These are phyloP conservation scores for Patella depressa DNA, from an alignment of 2,888 invertebrate genomes.

Conservation along the genomic window DNA sequence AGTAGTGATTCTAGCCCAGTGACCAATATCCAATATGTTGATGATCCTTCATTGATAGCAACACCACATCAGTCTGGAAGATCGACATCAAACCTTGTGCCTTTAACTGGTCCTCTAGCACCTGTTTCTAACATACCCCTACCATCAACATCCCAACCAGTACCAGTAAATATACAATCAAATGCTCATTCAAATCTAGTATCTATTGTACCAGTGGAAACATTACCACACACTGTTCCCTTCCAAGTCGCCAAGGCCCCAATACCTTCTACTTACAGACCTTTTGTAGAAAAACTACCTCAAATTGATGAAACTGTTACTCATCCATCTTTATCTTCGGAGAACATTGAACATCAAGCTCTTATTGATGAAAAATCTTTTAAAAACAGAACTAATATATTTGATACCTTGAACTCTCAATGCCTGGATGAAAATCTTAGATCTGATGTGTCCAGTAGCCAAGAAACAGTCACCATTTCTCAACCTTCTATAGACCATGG, in stretches of 20 bases:
- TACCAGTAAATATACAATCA: neutral
- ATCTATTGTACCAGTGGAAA: neutral
- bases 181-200: neutral
- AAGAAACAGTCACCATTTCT: neutral
- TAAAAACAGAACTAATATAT: neutral
- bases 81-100: slow-evolving; percentile 5
- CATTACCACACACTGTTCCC: neutral
- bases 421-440: neutral
- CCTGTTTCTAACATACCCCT: neutral
- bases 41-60: neutral
- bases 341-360: too few species aligned
- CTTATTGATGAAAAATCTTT: too few species aligned
- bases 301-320: too few species aligned
- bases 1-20: slow-evolving; percentile 18
- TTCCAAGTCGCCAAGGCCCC: neutral
- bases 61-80: slow-evolving; percentile 13
- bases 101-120: neutral
- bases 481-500: neutral
- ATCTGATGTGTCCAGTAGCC: slow-evolving; percentile 4
- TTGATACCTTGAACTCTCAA: neutral
- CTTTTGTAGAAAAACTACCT: neutral
- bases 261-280: neutral
- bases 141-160: neutral
- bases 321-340: too few species aligned
- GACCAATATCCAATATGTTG: neutral